Evolutionary conservation across 2,113 vertebrate species (phyloP).

Genomic region (Ptilorrhoa leucosticta): DNA sequence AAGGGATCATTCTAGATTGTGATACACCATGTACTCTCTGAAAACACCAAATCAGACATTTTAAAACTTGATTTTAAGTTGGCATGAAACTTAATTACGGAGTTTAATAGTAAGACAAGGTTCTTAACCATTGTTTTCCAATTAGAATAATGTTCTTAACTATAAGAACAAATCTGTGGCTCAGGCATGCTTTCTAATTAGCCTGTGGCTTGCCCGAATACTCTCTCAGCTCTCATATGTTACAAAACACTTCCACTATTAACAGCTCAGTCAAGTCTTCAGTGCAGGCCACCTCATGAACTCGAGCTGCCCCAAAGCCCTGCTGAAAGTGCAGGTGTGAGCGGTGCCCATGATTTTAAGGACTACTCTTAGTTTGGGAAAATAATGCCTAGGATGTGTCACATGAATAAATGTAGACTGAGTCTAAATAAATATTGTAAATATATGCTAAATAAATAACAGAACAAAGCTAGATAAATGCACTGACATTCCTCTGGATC

Average conservation of each 20-base stretch:
- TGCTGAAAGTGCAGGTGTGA: neutral
- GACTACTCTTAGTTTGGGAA: neutral
- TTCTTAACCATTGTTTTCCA: neutral
- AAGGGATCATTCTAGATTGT: neutral
- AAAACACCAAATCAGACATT: neutral
- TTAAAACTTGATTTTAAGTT: neutral
- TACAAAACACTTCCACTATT: accelerated
- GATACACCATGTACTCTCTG: accelerated
- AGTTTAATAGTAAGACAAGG: neutral
- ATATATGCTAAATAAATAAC: neutral
- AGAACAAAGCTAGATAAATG: neutral
- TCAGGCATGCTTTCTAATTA: neutral
- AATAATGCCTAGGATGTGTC: neutral
- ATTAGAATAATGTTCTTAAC: neutral
- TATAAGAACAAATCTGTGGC: neutral
- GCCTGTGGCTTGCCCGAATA: neutral
- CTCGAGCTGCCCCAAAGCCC: neutral
- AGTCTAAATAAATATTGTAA: neutral
- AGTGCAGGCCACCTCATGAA: neutral
- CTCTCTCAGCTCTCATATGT: neutral
- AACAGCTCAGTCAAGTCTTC: neutral
- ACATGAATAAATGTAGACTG: neutral
- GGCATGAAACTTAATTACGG: neutral
- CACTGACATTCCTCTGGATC: neutral
- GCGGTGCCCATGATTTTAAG: neutral